Percentiles rank a stretch among this genome's conserved stretches.
These are phyloP conservation scores for Ochlodes sylvanus DNA, from an alignment of 2,888 invertebrate genomes.

Conservation along the genomic window DNA sequence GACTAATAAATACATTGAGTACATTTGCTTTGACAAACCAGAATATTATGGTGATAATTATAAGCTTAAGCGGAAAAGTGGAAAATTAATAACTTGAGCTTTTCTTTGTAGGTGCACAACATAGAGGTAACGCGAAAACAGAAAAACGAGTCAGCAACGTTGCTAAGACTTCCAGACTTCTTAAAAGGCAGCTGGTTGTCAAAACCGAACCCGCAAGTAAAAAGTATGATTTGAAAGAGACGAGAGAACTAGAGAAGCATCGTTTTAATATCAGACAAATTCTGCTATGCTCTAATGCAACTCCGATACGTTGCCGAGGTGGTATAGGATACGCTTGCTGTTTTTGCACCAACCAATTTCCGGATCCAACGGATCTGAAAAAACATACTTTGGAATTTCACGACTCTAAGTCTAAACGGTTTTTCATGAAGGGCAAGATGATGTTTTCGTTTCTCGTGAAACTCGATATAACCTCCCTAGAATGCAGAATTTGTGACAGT, in stretches of 20 bases:
- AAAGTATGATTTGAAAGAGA: conserved; percentile 17
- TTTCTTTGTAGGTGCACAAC: conserved; percentile 45
- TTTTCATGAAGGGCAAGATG: conserved; percentile 51
- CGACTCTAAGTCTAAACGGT: conserved; percentile 43
- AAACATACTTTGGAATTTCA: conserved; percentile 54
- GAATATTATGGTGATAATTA: not conserved
- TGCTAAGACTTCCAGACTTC: conserved; percentile 18
- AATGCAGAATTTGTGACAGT: conserved; percentile 55
- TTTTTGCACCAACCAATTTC: conserved; percentile 53
- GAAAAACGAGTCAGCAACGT: conserved; percentile 9
- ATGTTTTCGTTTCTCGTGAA: conserved; percentile 52
- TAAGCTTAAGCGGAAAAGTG: conserved; percentile 20
- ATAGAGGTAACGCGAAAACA: conserved; percentile 37
- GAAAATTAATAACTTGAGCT: conserved; percentile 50
- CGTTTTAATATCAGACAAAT: conserved; percentile 57
- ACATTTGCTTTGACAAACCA: not conserved
- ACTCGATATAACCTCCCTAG: conserved; percentile 60
- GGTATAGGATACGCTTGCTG: conserved; percentile 54
- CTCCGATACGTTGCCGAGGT: conserved; percentile 52
- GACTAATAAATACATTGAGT: not conserved
- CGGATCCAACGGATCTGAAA: conserved; percentile 54
- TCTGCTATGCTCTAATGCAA: conserved; percentile 56
- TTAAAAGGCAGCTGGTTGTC: conserved; percentile 30
- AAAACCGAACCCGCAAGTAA: conserved; percentile 16
- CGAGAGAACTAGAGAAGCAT: conserved; percentile 55